Percentiles rank a stretch among this genome's conserved stretches.
Evolutionary conservation across 2,888 invertebrate species (phyloP).

Genomic region (Eupithecia tripunctaria): DNA sequence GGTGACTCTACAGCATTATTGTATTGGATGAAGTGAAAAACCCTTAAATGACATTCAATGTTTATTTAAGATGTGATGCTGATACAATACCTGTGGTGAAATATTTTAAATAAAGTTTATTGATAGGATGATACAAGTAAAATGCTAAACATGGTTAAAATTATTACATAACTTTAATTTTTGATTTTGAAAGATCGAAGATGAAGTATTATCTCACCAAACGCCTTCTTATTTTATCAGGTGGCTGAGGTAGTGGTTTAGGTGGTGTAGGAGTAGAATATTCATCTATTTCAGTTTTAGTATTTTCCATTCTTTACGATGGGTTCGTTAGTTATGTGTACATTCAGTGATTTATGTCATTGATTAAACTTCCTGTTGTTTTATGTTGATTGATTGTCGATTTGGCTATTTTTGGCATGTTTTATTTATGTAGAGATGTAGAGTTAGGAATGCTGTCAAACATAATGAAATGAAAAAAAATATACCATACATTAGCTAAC

Average conservation of each 20-base stretch:
- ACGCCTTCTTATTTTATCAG: constrained; percentile 33
- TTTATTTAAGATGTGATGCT: not conserved
- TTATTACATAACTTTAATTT: constrained; percentile 7
- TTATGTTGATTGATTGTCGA: constrained; percentile 23
- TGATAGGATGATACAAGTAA: not conserved
- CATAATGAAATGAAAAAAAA: no score
- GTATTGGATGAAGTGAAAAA: not conserved
- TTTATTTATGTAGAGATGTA: not conserved
- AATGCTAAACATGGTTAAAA: not conserved
- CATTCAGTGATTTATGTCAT: not conserved
- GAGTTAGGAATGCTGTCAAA: not conserved
- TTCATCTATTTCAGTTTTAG: constrained; percentile 8
- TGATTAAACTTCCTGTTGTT: constrained; percentile 22
- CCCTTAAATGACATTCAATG: constrained; percentile 24
- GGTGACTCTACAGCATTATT: constrained; percentile 13
- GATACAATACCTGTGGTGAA: not conserved
- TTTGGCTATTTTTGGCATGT: constrained; percentile 21
- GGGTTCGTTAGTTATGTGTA: not conserved
- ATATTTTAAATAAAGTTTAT: not conserved
- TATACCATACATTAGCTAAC: not conserved
- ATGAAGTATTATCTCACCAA: constrained; percentile 23
- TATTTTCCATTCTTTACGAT: constrained; percentile 22
- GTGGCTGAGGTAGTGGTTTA: constrained; percentile 25
- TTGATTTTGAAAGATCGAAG: not conserved
- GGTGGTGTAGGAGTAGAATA: constrained; percentile 13